Conservation (phyloP, 2,888 invertebrate species). For the Plutella xylostella region DNA sequence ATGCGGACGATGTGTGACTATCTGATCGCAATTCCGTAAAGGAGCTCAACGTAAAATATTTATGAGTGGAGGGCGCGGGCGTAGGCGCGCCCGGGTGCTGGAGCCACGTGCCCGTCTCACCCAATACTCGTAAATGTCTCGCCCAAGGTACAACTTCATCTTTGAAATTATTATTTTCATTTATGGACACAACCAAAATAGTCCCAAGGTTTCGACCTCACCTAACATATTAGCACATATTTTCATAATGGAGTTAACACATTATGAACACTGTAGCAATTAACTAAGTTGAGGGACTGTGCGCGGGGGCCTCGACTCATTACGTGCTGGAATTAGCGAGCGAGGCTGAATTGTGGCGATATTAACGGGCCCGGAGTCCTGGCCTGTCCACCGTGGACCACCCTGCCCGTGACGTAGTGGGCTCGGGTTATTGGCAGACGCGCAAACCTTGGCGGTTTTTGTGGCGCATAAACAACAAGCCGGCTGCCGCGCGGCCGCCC, state of each 20-base stretch:
- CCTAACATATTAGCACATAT: too few relatives aligned
- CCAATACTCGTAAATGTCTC: conserved; percentile 12
- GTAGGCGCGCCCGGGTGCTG: conserved; percentile 47
- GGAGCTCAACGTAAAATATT: conserved; percentile 58
- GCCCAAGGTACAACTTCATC: background rate
- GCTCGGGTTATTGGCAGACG: conserved; percentile 48
- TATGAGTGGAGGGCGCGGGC: conserved; percentile 42
- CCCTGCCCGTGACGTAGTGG: conserved; percentile 5
- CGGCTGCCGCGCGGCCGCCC: conserved; percentile 52
- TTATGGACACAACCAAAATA: too few relatives aligned
- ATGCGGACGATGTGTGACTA: conserved; percentile 42
- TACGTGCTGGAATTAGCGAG: conserved; percentile 43
- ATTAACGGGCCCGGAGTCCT: conserved; percentile 49
- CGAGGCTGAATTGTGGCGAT: conserved; percentile 55
- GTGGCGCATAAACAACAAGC: conserved; percentile 63
- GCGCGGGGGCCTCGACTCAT: conserved; percentile 43
- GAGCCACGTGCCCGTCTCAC: conserved; percentile 12
- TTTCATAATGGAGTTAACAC: too few relatives aligned
- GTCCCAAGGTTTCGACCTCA: too few relatives aligned
- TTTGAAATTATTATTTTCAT: conserved; percentile 8
- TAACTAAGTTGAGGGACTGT: conserved; percentile 23
- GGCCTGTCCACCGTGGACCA: conserved; percentile 47
- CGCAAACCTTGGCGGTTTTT: conserved; percentile 59
- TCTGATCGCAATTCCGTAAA: conserved; percentile 55
- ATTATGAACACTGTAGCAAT: too few relatives aligned